A percentile compares a stretch with the other conserved stretches of the same genome.
These are phyloP conservation scores for Sigmodon hispidus DNA, from an alignment of 2,113 vertebrate genomes.

Conservation along the genomic window DNA sequence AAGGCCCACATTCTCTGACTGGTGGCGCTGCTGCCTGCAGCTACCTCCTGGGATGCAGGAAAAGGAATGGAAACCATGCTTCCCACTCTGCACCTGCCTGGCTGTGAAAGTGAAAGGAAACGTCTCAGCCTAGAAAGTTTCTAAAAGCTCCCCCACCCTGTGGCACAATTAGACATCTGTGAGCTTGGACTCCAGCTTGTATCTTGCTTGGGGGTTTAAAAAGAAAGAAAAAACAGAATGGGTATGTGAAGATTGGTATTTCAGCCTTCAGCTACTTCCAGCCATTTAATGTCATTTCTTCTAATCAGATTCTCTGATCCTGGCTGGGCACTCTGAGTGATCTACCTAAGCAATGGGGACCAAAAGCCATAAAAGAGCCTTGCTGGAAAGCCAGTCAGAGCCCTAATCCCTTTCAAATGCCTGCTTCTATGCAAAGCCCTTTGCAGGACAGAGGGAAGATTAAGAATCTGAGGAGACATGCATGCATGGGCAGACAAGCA, in stretches of 20 bases:
- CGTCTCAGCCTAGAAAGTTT: not conserved
- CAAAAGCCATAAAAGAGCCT: slow-evolving; percentile 35
- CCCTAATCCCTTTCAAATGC: not conserved
- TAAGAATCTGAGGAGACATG: not conserved
- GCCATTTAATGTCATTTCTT: slow-evolving; percentile 45
- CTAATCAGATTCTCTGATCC: slow-evolving; percentile 62
- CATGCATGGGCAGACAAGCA: not conserved
- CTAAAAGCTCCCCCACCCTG: slow-evolving; percentile 11
- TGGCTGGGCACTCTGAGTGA: slow-evolving; percentile 3
- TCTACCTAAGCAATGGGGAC: slow-evolving; percentile 32
- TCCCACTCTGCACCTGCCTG: slow-evolving; percentile 32
- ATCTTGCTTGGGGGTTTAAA: not conserved
- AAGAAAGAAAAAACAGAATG: not conserved
- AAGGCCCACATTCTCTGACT: not conserved
- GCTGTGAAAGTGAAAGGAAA: slow-evolving; percentile 7
- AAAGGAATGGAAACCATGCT: not conserved
- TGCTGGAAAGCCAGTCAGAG: slow-evolving; percentile 17
- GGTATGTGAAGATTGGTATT: slow-evolving; percentile 46
- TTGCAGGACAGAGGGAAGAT: not conserved
- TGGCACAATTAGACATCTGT: slow-evolving; percentile 31
- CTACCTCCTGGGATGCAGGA: not conserved
- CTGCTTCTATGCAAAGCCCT: slow-evolving; percentile 56
- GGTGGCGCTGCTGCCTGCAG: not conserved
- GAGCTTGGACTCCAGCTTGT: not conserved
- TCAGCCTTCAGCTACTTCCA: not conserved